Evolutionary conservation across 2,113 vertebrate species (phyloP), one percentile per base, ranked within the genome.

Genomic region (Glaucomys volans): DNA sequence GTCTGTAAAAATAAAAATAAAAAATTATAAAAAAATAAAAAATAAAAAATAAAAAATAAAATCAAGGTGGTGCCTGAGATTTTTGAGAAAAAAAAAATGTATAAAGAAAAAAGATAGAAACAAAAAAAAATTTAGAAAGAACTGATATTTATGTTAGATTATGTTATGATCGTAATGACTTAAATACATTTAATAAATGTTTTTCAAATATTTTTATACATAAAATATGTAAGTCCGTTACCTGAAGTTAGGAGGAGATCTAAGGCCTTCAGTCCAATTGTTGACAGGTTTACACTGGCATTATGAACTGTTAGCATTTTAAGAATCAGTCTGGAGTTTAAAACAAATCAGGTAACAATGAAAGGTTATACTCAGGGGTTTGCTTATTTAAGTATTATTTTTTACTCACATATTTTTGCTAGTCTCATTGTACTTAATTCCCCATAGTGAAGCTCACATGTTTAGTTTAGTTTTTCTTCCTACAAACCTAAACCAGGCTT

Each of bases 191-290:
- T 80, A 71, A 17, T 40, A 37, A 86, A 79, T 62, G 26, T 1
- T 2, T 2, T 76, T 75, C 10, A 85, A 87, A 17, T 62, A 30
- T 42, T 86, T 85, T 47, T 37, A 37, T 85, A 72, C 42, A 94
- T 82, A 96, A 97, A 52, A 76, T 67, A 97, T 12, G 3, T 14
- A 13, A 28, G 2, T 94, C 28, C 35, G 89, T 30, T 99, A 99
- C 99, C 99, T 99, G 99, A 99, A 94, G 94, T 98, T 50, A 99
- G 99, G 26, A 99, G 99, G 1, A 99, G 98, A 59, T 99, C 99
- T 98, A 99, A 98, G 26, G 98, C 98, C 98, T 98, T 98, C 22
- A 99, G 98, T 74, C 99, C 99, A 75, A 98, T 96, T 91, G 98
- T 95, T 87, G 98, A 98, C 89, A 99, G 98, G 42, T 94, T 98